A percentile compares a stretch with the other conserved stretches of the same genome.
These are phyloP conservation scores for Drosophila neotestacea DNA, from an alignment of 2,888 invertebrate genomes.

Conservation along the genomic window DNA sequence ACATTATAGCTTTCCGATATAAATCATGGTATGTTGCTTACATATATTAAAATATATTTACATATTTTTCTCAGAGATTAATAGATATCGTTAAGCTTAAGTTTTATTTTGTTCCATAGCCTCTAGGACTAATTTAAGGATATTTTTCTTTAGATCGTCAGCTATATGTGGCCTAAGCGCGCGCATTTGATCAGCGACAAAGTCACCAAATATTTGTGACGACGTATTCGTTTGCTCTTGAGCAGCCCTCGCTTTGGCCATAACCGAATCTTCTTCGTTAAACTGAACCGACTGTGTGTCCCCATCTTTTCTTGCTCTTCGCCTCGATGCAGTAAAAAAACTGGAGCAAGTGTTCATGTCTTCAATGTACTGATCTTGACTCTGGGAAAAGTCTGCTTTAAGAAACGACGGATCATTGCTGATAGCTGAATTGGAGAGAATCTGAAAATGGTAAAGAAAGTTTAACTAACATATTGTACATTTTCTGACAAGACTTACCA, in stretches of 20 bases:
- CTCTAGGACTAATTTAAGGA: constrained; percentile 39
- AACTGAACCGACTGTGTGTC: constrained; percentile 8
- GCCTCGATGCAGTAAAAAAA: constrained; percentile 13
- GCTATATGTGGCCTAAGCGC: constrained; percentile 35
- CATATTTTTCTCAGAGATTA: not conserved
- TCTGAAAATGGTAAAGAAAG: not conserved
- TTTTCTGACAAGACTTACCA: constrained; percentile 10
- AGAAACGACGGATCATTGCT: constrained; percentile 10
- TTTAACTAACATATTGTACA: not conserved
- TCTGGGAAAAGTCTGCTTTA: constrained; percentile 2
- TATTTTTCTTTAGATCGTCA: constrained; percentile 33
- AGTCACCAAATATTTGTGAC: constrained; percentile 49
- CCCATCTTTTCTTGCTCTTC: constrained; percentile 4
- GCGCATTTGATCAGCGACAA: constrained; percentile 48
- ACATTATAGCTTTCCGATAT: too few relatives aligned
- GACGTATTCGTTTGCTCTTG: constrained; percentile 25
- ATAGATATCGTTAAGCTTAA: not conserved
- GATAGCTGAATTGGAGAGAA: not conserved
- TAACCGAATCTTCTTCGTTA: constrained; percentile 10
- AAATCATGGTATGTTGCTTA: not conserved
- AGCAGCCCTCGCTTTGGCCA: not conserved
- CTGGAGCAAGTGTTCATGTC: constrained; percentile 33
- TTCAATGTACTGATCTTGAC: constrained; percentile 11
- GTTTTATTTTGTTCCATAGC: constrained; percentile 36
- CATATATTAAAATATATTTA: not conserved